phyloP scores from a whole-genome alignment of 2,888 invertebrate genomes.

The Parapristionchus giblindavisi region DNA sequence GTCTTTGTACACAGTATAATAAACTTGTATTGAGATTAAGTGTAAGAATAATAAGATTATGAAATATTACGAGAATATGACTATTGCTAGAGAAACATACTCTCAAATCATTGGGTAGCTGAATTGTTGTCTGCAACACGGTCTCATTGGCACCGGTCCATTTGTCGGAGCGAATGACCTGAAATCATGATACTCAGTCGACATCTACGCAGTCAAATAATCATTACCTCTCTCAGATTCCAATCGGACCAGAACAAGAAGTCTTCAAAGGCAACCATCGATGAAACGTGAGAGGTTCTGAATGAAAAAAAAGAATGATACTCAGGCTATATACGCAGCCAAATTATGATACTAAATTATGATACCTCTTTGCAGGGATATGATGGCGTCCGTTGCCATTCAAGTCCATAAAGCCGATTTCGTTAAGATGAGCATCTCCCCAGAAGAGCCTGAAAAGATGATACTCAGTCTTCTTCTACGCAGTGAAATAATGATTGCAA shows the following conservation, averaged over 20 bases:
- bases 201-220: not conserved
- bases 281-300: conserved; percentile 82
- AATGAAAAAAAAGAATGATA: not conserved
- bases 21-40: not conserved
- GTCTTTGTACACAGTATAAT: not conserved
- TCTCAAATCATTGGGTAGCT: conserved; percentile 68
- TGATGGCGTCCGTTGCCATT: conserved; percentile 85
- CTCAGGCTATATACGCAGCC: not conserved
- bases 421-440: conserved; percentile 97
- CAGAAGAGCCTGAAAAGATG: conserved; percentile 78
- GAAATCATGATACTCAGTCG: not conserved
- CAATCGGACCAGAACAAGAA: conserved; percentile 94
- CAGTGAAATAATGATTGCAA: not conserved
- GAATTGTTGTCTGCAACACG: conserved; percentile 63
- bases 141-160: conserved; percentile 77
- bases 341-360: not conserved
- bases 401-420: conserved; percentile 86
- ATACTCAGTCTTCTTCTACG: not conserved
- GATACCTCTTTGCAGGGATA: conserved; percentile 41
- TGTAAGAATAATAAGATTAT: no score
- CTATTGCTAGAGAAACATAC: conserved; percentile 44
- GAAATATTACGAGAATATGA: not conserved
- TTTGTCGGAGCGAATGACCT: conserved; percentile 87
- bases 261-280: conserved; percentile 91
- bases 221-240: conserved; percentile 83